Conservation (phyloP, 2,888 invertebrate genomes). For the Macrophya alboannulata region DNA sequence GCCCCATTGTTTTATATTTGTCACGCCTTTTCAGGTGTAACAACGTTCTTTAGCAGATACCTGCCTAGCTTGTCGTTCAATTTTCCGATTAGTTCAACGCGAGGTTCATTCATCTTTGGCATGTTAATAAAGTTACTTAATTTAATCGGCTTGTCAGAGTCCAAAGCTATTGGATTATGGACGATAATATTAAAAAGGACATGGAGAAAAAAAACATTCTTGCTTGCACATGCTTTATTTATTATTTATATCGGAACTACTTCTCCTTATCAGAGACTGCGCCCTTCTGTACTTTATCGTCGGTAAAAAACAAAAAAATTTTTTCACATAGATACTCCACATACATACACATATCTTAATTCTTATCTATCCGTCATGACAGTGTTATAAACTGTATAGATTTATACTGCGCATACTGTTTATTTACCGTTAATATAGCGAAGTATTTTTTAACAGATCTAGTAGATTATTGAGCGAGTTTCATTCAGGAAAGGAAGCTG, state of each 20-base stretch:
- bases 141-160: background rate
- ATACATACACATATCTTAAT: background rate
- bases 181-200: background rate
- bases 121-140: background rate
- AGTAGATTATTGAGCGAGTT: constrained; percentile 29
- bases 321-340: background rate
- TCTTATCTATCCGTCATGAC: background rate
- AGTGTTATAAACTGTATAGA: background rate
- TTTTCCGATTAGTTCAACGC: background rate
- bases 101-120: constrained; percentile 28
- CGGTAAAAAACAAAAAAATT: background rate
- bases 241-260: constrained; percentile 10
- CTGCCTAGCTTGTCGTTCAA: constrained; percentile 47
- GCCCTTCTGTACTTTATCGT: background rate
- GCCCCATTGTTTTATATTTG: constrained; percentile 22
- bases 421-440: background rate
- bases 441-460: background rate
- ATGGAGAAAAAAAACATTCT: background rate
- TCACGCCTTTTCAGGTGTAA: constrained; percentile 36
- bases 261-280: background rate
- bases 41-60: constrained; percentile 22
- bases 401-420: background rate
- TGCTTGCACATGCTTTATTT: background rate
- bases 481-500: constrained; percentile 57
- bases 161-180: background rate